Evolutionary conservation across 2,797 vertebrate species (phyloP), one percentile per base, ranked within the genome.

Genomic region (Helicolenus hilgendorfi): DNA sequence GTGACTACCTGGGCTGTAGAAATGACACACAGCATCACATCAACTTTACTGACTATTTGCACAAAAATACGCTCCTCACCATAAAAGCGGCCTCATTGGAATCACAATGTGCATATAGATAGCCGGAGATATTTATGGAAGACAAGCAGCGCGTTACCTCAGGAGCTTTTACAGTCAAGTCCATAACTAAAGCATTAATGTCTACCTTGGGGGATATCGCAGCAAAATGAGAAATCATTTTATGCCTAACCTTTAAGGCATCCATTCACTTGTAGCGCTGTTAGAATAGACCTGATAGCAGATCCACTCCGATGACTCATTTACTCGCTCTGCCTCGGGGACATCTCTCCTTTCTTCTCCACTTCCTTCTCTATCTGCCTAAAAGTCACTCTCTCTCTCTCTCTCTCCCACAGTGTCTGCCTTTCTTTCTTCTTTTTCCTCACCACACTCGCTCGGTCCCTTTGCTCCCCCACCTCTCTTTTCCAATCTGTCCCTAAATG

Each of bases 161-260:
- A 22, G 91, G 88, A 89, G 92, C 87, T 93, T 93, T 94, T 92
- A 89, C 89, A 89, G 86, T 93, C 72, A 72, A 92, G 94, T 96
- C 94, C 93, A 96, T 95, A 96, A 94, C 94, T 89, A 92, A 95
- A 92, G 89, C 93, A 92, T 92, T 96, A 94, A 96, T 95, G 95
- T 94, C 93, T 91, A 91, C 91, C 95, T 93, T 68, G 88, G 95
- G 95, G 94, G 88, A 91, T 89, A 92, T 89, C 38, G 59, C 72
- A 91, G 91, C 85, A 92, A 93, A 95, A 95, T 94, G 92, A 94
- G 91, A 90, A 96, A 92, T 95, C 84, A 92, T 95, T 95, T 94
- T 89, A 92, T 93, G 92, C 85, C 89, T 90, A 93, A 96, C 92
- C 95, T 96, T 95, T 91, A 90, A 95, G 94, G 94, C 93, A 92